Base-by-base conservation (phyloP, 64 coral and sea anemone species). In the Montipora foliosa region DNA sequence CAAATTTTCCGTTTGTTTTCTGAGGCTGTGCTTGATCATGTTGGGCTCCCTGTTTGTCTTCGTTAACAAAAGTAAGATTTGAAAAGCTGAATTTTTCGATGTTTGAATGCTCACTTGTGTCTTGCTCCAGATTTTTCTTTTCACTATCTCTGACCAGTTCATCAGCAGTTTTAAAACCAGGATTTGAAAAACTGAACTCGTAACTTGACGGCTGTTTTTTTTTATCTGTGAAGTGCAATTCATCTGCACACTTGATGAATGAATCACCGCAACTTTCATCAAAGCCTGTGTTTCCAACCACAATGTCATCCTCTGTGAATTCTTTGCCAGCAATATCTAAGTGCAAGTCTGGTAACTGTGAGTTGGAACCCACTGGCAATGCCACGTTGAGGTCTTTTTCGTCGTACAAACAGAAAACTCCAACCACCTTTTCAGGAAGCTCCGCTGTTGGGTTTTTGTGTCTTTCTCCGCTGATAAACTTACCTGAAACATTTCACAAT, bases 171-270 rank as follows among this genome's bases (percentile, higher is more conserved):
- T 71, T 49, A 51, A 86, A 86, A 22, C 61, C 82, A 20, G 66
- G 82, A 86, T 86, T 86, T 86, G 82, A 69, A 72, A 86, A 86
- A 47, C 82, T 50, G 5, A 10, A 20, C 82, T 25, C 11, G 17
- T 45, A 86, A 47, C 82, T 50, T 11, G 4, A 20, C 82, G 13
- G 0, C 8, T 45, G 7, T 70, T 86, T 50, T 3, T 71, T 44
- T 49, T 67, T 3, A 22, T 47, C 61, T 17, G 13, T 11, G 17
- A 69, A 3, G 22, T 24, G 13, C 16, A 7, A n/a, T n/a, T 69
- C 81, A 49, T 19, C 12, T 8, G 11, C 46, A 47, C 19, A 47
- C 44, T 48, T 70, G n/a, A 19, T 7, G 9, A 9, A 45, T 6
- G 61, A 45, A 49, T 68, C 61, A 68, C 0, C 15, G 10, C 5